Evolutionary conservation across 2,888 invertebrate genomes (phyloP), one percentile per base, ranked within the genome.

Genomic region (Sesia bembeciformis): DNA sequence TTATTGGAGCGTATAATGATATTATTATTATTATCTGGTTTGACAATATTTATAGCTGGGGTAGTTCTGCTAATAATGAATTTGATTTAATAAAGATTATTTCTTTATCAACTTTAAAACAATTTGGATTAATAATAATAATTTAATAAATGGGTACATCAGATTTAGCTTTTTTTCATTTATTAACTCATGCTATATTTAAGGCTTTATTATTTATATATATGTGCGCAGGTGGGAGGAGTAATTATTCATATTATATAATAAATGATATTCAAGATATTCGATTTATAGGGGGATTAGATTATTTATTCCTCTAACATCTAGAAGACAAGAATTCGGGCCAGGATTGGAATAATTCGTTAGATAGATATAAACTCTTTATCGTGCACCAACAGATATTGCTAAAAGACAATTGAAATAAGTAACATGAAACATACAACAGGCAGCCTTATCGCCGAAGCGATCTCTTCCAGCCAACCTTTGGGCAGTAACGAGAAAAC

Each of bases 21-120:
- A 66, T 84, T 93, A 76, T 76, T 92, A 66, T 82, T 92, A 73
- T 76, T 92, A 68, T 85, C 86, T 53, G 77, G 87, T 0, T 78
- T 92, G 75, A 92, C 92, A 0, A 92, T 92, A 83, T 90, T 91
- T 91, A 90, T 91, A 67, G 84, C 92, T 3, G 91, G 92, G 0
- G 73, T 92, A 68, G n/a, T n/a, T 86, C 90, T 0, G 92, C 92
- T 63, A 91, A 90, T 89, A 92, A 90, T 91, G 92, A 93, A 59
- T 91, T 82, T 90, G 94, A 94, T 87, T 88, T 93, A 72, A 94
- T 94, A 80, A 94, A 94, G 86, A 93, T 94, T 91, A 93, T 95
- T 93, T 94, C 94, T 71, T 86, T 93, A 70, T 94, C 94, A 1
- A 94, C 94, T 62, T 90, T 95, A 79, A 94, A 94, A 2, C 94